Evolutionary conservation across 2,888 invertebrate species (phyloP), one percentile per base, ranked within the genome.

Genomic region (Lathronympha strigana): DNA sequence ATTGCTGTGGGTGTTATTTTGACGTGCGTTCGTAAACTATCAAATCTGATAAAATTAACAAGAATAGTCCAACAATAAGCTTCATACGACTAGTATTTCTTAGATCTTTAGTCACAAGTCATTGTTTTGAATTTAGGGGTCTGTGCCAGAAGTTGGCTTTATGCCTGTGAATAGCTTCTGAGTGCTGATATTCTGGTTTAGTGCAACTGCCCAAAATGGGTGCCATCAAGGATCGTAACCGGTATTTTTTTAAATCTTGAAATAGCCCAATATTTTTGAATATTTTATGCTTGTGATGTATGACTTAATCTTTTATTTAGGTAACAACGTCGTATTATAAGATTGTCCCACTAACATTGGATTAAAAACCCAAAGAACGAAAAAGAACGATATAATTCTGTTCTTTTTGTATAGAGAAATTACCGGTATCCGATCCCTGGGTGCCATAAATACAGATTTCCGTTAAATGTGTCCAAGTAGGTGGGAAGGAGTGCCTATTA

Each of bases 381-480:
- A n/a, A n/a, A n/a, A n/a, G n/a, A n/a, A n/a, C n/a, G n/a, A n/a
- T n/a, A n/a, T n/a, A n/a, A n/a, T n/a, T n/a, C n/a, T n/a, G n/a
- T n/a, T n/a, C n/a, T n/a, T n/a, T n/a, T n/a, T n/a, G n/a, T n/a
- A n/a, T n/a, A n/a, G n/a, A n/a, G n/a, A n/a, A n/a, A n/a, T n/a
- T n/a, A n/a, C n/a, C n/a, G n/a, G n/a, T n/a, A n/a, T n/a, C n/a
- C n/a, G n/a, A n/a, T n/a, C n/a, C n/a, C n/a, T 36, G 36, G 38
- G 53, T 9, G 36, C 28, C n/a, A 47, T 61, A 47, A 61, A 47
- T 47, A 60, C 40, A 53, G 53, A 21, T 47, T 49, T 54, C 60
- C 60, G 51, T 58, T 64, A 64, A 64, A 64, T 61, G 45, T 55
- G 25, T 47, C 15, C 57, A 50, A 49, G 64, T 64, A 43, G 63